Base-by-base conservation (phyloP, 2,113 vertebrate species). In the Scalopus aquaticus region DNA sequence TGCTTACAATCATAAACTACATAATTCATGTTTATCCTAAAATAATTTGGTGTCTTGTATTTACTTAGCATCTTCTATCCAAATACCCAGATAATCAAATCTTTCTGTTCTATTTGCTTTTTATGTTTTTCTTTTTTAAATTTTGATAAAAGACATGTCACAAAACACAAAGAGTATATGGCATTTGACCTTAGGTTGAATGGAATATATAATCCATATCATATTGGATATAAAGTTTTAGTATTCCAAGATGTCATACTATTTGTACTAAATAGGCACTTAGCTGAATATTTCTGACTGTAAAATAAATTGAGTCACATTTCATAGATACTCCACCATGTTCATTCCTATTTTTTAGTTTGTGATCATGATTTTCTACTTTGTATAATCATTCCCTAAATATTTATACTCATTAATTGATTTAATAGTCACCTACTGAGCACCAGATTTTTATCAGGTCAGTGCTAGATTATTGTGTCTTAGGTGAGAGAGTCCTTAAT, bases 1-100 rank as follows among this genome's bases (percentile, higher is more conserved):
- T 72, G 16, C 6, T 92, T 54, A 88, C 88, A 85, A 97, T 79
- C 88, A 92, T 64, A 80, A 93, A 56, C 37, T 58, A 83, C 94
- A 70, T 80, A 77, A 49, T 67, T 16, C 51, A 81, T 51, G 24
- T 91, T 62, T 69, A 94, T 82, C 1, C 60, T 93, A 89, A 94
- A 93, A 91, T 81, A 91, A 80, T 58, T 84, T 60, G 15, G 9
- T 72, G 10, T 54, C 62, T 93, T 91, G 74, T 80, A 64, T 58
- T 74, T n/a, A 67, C 15, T 95, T 60, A 83, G 28, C 56, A 76
- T 62, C 51, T 90, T 84, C 88, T 39, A 89, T 88, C 64, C 46
- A 56, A 62, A 87, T 87, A 30, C 2, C 39, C 39, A 93, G 70
- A 77, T 88, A 89, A 88, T 44, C 67, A 80, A 64, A 83, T 83